phyloP scores from a whole-genome alignment of 1,140 invertebrate genomes.

The Drosophila aff. region DNA sequence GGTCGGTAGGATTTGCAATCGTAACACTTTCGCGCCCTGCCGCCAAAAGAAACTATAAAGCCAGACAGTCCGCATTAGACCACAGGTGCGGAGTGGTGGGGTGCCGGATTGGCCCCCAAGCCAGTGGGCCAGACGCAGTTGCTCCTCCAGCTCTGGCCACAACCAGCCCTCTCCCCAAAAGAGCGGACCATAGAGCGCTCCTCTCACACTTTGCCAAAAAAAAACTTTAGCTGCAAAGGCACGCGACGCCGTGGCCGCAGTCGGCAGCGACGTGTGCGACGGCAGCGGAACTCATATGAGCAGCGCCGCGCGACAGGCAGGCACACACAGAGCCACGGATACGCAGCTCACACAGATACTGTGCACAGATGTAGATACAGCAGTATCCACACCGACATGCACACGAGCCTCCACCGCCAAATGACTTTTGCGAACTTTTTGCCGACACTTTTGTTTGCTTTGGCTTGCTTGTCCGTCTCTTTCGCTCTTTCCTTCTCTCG shows the following conservation, averaged over 20 bases:
- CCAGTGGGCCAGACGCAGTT: constrained; percentile 46
- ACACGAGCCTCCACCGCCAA: constrained; percentile 34
- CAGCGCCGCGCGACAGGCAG: constrained; percentile 53
- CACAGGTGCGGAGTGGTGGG: neutral
- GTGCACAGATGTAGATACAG: constrained; percentile 41
- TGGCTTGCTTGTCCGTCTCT: constrained; percentile 40
- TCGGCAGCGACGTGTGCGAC: constrained; percentile 59
- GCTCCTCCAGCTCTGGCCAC: constrained; percentile 1
- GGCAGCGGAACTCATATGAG: constrained; percentile 46
- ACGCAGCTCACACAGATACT: constrained; percentile 19
- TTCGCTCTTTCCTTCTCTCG: constrained; percentile 16
- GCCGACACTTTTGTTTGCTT: constrained; percentile 65
- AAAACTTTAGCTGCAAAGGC: constrained; percentile 65
- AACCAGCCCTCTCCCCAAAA: constrained; percentile 49
- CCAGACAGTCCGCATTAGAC: constrained; percentile 25
- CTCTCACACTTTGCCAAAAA: constrained; percentile 21
- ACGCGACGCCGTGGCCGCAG: constrained; percentile 69
- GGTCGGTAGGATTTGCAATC: constrained; percentile 65
- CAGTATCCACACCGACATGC: constrained; percentile 48
- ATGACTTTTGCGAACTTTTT: constrained; percentile 68
- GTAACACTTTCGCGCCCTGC: constrained; percentile 75
- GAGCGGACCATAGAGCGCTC: constrained; percentile 8
- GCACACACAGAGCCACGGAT: constrained; percentile 43
- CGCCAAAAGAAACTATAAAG: constrained; percentile 56
- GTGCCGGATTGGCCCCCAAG: neutral